phyloP scores from a whole-genome alignment of 2,113 vertebrate species.

The Haplochromis burtoni region DNA sequence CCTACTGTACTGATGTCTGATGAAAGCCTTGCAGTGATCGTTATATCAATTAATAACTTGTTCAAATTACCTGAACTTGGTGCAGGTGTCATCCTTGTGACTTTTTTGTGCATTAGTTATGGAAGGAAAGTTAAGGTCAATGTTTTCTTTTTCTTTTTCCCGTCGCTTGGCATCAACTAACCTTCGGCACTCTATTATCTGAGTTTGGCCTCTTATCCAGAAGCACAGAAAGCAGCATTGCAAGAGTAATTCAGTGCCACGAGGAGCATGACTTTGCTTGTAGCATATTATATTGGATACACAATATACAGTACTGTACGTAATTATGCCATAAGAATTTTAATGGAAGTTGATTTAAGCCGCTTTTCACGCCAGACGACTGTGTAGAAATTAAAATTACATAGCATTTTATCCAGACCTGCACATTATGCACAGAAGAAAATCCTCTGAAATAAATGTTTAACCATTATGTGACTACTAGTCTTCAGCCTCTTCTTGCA shows the following conservation, averaged over 20 bases:
- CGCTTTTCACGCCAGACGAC: not conserved
- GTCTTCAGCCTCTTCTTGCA: not conserved
- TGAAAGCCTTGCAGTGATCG: not conserved
- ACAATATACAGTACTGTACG: not conserved
- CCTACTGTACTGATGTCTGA: not conserved
- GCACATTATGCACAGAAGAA: not conserved
- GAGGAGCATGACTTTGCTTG: not conserved
- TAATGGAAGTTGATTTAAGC: not conserved
- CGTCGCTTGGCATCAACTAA: not conserved
- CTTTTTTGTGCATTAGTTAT: not conserved
- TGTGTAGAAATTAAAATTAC: not conserved
- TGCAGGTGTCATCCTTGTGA: not conserved
- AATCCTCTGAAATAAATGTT: not conserved
- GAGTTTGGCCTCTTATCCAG: not conserved
- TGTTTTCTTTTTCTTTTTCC: fast-evolving
- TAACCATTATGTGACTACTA: not conserved
- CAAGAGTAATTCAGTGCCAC: not conserved
- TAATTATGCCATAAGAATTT: not conserved
- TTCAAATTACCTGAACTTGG: not conserved
- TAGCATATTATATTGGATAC: not conserved
- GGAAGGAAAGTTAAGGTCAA: not conserved
- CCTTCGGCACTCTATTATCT: not conserved
- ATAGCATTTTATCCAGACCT: not conserved
- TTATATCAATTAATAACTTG: not conserved
- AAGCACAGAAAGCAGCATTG: not conserved